phyloP scores from a whole-genome alignment of 2,797 vertebrate species.

The Paratrypauchen microcephalus region DNA sequence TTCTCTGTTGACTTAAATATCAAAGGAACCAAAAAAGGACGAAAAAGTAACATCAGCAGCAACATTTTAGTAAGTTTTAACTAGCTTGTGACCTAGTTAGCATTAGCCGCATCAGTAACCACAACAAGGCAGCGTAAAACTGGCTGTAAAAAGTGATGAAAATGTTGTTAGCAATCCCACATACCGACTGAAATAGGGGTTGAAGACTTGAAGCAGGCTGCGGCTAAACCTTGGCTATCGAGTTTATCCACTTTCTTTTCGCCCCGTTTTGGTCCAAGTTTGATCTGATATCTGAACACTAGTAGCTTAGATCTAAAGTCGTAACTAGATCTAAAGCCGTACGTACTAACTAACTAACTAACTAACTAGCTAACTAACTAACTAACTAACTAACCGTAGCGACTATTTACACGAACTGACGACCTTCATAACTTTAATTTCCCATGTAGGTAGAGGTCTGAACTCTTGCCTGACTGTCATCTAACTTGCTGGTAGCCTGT shows the following conservation, averaged over 20 bases:
- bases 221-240: constrained; percentile 64
- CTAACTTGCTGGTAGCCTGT: constrained; percentile 49
- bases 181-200: constrained; percentile 51
- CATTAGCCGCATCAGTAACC: constrained; percentile 18
- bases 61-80: constrained; percentile 41
- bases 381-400: constrained; percentile 17
- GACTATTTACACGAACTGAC: constrained; percentile 34
- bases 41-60: constrained; percentile 27
- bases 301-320: constrained; percentile 5
- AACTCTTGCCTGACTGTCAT: constrained; percentile 33
- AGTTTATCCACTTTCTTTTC: constrained; percentile 47
- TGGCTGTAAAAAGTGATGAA: constrained; percentile 17
- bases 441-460: constrained; percentile 24
- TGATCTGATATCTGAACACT: constrained; percentile 32
- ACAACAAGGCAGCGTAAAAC: constrained; percentile 14
- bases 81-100: constrained; percentile 66
- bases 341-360: too few relatives aligned
- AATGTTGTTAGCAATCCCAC: constrained; percentile 37
- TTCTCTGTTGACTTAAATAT: neutral
- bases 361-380: too few relatives aligned
- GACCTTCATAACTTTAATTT: constrained; percentile 49
- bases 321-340: too few relatives aligned
- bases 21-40: neutral
- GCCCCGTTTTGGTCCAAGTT: constrained; percentile 28
- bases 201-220: constrained; percentile 43